phyloP scores from a whole-genome alignment of 2,888 invertebrate genomes.

The Apamea anceps region DNA sequence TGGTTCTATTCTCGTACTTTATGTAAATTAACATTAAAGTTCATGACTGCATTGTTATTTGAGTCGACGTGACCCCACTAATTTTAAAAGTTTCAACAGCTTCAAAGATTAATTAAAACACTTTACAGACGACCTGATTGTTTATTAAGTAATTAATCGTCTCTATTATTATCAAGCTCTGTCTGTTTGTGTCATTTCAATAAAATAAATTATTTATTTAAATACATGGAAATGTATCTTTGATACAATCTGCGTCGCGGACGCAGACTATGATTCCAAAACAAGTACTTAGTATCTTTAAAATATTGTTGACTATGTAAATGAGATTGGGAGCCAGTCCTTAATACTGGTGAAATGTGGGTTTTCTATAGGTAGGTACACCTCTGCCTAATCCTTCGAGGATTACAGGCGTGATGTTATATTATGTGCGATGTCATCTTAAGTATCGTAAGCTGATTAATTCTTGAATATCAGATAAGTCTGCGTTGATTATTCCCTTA shows the following conservation, averaged over 20 bases:
- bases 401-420: neutral
- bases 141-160: slow-evolving; percentile 50
- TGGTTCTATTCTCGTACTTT: no score
- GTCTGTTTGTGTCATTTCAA: slow-evolving; percentile 21
- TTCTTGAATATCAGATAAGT: slow-evolving; percentile 10
- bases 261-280: neutral
- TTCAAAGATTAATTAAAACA: slow-evolving; percentile 61
- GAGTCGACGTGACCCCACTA: slow-evolving; percentile 44
- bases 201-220: slow-evolving; percentile 26
- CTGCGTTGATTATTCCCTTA: slow-evolving; percentile 7
- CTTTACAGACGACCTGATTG: slow-evolving; percentile 40
- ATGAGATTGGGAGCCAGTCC: slow-evolving; percentile 10
- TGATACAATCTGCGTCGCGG: neutral
- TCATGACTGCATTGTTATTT: slow-evolving; percentile 48
- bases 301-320: slow-evolving; percentile 6
- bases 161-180: slow-evolving; percentile 22
- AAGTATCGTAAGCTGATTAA: neutral
- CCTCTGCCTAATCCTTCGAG: neutral
- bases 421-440: neutral
- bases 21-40: neutral
- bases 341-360: neutral
- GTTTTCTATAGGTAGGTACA: no score
- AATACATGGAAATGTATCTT: neutral
- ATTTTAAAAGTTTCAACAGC: slow-evolving; percentile 54
- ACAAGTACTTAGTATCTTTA: neutral